phyloP scores from a whole-genome alignment of 2,797 vertebrate species.

The Pteropus rufus region DNA sequence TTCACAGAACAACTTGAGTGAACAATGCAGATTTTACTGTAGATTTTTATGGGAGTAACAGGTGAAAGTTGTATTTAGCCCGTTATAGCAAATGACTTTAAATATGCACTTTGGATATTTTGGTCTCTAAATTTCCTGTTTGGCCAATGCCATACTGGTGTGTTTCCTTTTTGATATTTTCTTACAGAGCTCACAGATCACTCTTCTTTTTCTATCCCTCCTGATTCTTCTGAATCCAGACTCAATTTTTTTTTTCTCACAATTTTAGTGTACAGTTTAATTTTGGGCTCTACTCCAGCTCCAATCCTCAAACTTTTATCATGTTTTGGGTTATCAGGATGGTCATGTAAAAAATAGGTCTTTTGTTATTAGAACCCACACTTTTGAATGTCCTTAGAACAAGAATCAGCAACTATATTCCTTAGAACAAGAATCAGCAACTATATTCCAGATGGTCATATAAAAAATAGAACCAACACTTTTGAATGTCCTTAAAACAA shows the following conservation, averaged over 20 bases:
- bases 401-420: neutral
- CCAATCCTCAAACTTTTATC: neutral
- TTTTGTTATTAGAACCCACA: neutral
- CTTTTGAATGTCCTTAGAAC: neutral
- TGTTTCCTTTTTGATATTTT: neutral
- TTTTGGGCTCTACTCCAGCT: neutral
- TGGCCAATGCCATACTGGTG: neutral
- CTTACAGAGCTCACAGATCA: neutral
- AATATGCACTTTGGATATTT: neutral
- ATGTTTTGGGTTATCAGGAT: neutral
- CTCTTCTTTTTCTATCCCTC: neutral
- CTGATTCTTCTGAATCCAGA: neutral
- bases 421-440: neutral
- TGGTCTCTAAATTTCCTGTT: neutral
- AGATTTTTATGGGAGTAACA: neutral
- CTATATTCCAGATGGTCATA: neutral
- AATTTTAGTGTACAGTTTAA: neutral
- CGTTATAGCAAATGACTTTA: neutral
- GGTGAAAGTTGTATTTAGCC: neutral
- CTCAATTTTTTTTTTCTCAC: neutral
- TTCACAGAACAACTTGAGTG: neutral
- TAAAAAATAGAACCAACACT: neutral
- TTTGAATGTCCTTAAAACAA: neutral
- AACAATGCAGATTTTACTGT: neutral
- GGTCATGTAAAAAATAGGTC: neutral